Base-by-base conservation (phyloP, 2,797 vertebrate species). In the Notolepis coatsorum region DNA sequence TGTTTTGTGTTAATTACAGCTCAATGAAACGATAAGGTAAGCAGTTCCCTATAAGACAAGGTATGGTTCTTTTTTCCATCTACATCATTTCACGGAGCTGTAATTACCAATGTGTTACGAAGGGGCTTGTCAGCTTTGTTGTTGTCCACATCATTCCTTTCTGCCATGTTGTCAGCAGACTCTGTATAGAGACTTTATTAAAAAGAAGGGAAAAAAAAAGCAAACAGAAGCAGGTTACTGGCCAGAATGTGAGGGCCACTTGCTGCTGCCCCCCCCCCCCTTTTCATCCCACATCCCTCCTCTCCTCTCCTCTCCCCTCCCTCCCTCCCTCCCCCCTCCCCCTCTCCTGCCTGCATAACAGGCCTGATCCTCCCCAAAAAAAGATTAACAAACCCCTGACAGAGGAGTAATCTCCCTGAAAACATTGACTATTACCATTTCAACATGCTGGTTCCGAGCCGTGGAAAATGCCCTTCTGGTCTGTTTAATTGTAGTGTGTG, bases 311-410 rank as follows among this genome's bases (percentile, higher is more conserved):
- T 65, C 60, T 54, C 1, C 60, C 75, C 80, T 86, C 79, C 79
- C 75, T 38, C 23, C 43, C 57, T 4, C 28, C 28, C 18, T 17
- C 8, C 6, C 3, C 20, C 20, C 25, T 23, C 24, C 13, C 7
- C 52, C 45, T 72, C 72, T 58, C 73, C 81, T 42, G 39, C 61
- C 70, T 38, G 62, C 79, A 82, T 71, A 81, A 75, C 5, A 38
- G 57, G 73, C 65, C 81, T 76, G 83, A 88, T 88, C 82, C 85
- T 77, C 75, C 81, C 66, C 78, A 87, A 89, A 88, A 86, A 82
- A 78, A 87, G 88, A 90, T 91, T 89, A 91, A 79, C 84, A 75
- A 85, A 80, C 74, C 84, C 71, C 85, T 85, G 83, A 90, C 82
- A 83, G 87, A 86, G 67, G 82, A 74, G 77, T 90, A 90, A 88